A percentile compares a stretch with the other conserved stretches of the same genome.
phyloP scores from a whole-genome alignment of 2,113 vertebrate species.

The Cyanistes caeruleus region DNA sequence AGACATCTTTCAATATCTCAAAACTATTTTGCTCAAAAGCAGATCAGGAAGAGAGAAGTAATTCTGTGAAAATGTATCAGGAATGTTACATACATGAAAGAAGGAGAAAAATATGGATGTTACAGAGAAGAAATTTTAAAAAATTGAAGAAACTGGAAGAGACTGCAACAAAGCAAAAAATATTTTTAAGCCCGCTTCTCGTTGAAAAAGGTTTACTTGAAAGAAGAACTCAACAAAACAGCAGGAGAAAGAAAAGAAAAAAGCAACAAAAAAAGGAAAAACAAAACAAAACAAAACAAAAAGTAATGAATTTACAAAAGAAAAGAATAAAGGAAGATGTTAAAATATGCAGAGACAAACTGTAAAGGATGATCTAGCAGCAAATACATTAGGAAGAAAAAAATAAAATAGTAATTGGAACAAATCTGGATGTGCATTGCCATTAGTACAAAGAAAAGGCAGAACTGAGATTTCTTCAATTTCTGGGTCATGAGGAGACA shows the following conservation, averaged over 20 bases:
- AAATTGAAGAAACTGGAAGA: neutral
- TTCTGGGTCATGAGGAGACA: constrained; percentile 15
- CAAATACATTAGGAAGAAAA: neutral
- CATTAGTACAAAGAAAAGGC: neutral
- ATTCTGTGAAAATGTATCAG: neutral
- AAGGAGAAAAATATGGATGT: neutral
- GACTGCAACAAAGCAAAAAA: neutral
- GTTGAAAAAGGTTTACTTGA: neutral
- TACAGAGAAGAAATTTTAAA: neutral
- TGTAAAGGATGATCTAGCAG: neutral
- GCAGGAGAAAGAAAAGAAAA: neutral
- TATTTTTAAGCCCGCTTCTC: neutral
- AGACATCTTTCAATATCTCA: neutral
- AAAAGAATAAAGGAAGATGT: neutral
- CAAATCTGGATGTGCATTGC: neutral
- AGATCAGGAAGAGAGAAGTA: neutral
- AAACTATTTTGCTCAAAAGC: neutral
- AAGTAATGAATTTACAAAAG: neutral
- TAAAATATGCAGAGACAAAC: neutral
- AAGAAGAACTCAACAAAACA: neutral
- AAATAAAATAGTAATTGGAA: neutral
- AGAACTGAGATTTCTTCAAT: neutral
- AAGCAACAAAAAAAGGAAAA: rapidly evolving
- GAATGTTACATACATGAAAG: neutral
- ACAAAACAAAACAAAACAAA: neutral